Conservation (phyloP, 1,140 invertebrate genomes). For the Leucophenga varia region DNA sequence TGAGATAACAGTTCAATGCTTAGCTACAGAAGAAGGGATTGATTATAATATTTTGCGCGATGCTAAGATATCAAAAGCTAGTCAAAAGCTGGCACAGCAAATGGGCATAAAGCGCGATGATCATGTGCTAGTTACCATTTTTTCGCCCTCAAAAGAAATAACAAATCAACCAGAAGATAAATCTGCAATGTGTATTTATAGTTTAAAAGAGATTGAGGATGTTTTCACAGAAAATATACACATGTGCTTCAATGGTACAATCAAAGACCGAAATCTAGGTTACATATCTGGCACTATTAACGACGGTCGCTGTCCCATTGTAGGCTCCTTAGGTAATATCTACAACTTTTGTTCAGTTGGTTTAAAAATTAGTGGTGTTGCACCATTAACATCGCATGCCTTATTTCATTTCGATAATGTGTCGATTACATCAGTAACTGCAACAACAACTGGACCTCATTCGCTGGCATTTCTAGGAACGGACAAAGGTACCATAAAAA, state of each 20-base stretch:
- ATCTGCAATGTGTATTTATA: conserved; percentile 85
- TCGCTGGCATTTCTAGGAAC: conserved; percentile 92
- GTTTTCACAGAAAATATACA: conserved; percentile 96
- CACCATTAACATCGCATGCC: conserved; percentile 74
- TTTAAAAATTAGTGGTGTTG: conserved; percentile 85
- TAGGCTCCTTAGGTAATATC: conserved; percentile 84
- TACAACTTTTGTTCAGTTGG: conserved; percentile 90
- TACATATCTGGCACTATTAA: conserved; percentile 90
- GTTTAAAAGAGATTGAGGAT: conserved; percentile 83
- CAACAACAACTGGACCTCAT: conserved; percentile 82
- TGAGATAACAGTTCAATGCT: conserved; percentile 89
- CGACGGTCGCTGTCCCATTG: conserved; percentile 84
- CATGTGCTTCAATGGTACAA: conserved; percentile 94
- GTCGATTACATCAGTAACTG: conserved; percentile 77
- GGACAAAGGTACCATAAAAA: conserved; percentile 73
- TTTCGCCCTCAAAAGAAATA: conserved; percentile 81
- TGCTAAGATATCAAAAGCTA: conserved; percentile 80
- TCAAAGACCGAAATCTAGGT: conserved; percentile 86
- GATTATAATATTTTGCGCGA: conserved; percentile 90
- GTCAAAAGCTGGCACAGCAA: conserved; percentile 75
- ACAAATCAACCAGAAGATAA: conserved; percentile 73
- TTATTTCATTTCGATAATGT: conserved; percentile 78
- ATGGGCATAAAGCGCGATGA: conserved; percentile 77
- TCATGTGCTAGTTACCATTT: conserved; percentile 78
- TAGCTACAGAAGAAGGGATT: conserved; percentile 54